Evolutionary conservation across 2,797 vertebrate genomes (phyloP).

Genomic region (Sebastes itinus): DNA sequence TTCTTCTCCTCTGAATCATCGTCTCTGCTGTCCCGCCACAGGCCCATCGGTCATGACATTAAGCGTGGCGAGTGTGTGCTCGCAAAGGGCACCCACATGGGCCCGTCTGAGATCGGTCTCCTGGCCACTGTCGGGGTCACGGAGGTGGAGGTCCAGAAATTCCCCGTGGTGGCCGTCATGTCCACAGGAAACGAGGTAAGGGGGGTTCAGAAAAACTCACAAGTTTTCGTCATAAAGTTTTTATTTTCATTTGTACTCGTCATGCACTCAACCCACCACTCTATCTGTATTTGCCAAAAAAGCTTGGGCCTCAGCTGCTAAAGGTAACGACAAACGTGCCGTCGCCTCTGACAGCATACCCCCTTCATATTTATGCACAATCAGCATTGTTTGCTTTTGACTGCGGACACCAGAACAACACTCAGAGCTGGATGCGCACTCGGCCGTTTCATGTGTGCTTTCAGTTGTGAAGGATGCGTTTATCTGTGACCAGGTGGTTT

Average conservation of each 20-base stretch:
- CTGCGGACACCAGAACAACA: conserved; percentile 16
- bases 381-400: conserved; percentile 36
- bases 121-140: conserved; percentile 98
- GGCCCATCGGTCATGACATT: conserved; percentile 99
- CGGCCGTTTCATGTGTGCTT: conserved; percentile 30
- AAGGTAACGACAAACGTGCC: not conserved
- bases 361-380: conserved; percentile 44
- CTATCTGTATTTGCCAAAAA: not conserved
- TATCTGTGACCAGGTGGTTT: conserved; percentile 36
- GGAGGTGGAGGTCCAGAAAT: conserved; percentile 98
- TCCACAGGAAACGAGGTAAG: conserved; percentile 97
- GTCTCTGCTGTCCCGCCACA: conserved; percentile 59
- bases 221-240: not conserved
- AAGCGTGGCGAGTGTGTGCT: conserved; percentile 98
- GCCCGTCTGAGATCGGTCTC: conserved; percentile 97
- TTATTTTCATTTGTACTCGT: not conserved
- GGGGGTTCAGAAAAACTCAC: not conserved
- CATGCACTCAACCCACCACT: not conserved
- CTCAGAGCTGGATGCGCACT: conserved; percentile 22
- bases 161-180: conserved; percentile 98
- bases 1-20: not conserved
- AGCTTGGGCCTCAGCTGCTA: conserved; percentile 4
- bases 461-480: conserved; percentile 25
- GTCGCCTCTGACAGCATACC: conserved; percentile 10
- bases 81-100: conserved; percentile 98